phyloP scores from a whole-genome alignment of 1,140 invertebrate genomes.

The Bombus superbus region DNA sequence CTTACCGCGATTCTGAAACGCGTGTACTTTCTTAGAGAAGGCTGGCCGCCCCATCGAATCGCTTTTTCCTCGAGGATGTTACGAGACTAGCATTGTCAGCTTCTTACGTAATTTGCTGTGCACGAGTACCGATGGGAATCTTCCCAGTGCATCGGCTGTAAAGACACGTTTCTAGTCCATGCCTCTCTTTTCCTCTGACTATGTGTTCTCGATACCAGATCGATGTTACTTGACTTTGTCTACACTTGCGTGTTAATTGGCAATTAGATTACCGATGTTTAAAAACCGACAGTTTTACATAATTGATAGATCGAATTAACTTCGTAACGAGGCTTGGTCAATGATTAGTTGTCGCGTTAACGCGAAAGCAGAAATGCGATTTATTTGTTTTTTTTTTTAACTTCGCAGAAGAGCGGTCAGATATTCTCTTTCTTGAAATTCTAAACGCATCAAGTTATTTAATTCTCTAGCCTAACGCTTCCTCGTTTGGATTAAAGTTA shows the following conservation, averaged over 20 bases:
- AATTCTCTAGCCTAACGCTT: background rate
- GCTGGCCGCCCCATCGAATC: slow-evolving; percentile 43
- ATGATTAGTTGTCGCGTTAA: slow-evolving; percentile 35
- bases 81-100: slow-evolving; percentile 68
- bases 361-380: background rate
- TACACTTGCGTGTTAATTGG: too few species aligned
- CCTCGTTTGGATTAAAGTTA: background rate
- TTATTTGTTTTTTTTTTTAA: background rate
- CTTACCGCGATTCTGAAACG: background rate
- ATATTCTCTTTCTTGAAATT: background rate
- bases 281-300: too few species aligned
- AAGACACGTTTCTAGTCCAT: slow-evolving; percentile 27
- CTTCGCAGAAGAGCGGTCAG: background rate
- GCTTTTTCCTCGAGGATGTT: slow-evolving; percentile 64
- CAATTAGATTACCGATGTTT: background rate
- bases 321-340: slow-evolving; percentile 16
- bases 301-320: background rate
- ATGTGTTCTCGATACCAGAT: background rate
- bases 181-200: background rate
- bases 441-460: background rate
- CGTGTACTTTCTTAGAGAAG: slow-evolving; percentile 34
- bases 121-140: slow-evolving; percentile 69
- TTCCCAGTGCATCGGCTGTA: slow-evolving; percentile 56
- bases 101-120: slow-evolving; percentile 61
- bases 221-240: background rate